Base-by-base conservation (phyloP, 2,113 vertebrate species). In the Pedetes capensis region DNA sequence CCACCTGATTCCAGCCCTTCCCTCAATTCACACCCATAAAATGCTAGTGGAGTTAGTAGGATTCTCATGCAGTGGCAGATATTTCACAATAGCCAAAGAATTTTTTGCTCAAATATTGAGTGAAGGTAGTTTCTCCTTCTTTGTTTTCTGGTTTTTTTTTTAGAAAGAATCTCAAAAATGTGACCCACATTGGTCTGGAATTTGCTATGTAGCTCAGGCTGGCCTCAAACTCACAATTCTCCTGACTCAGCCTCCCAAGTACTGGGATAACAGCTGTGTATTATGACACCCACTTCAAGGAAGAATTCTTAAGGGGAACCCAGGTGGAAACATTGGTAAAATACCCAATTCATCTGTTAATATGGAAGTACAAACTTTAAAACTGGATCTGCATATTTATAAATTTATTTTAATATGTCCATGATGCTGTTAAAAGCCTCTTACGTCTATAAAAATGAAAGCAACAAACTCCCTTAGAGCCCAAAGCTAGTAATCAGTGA, bases 381-480 rank as follows among this genome's bases (percentile, higher is more conserved):
- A 95, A 93, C n/a, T 25, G 23, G 9, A 93, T 66, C 44, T 80
- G 17, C 75, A 7, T 75, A 59, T 80, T 89, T 61, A 87, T 42
- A 93, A 8, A 85, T 96, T 81, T 88, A 93, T 66, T 25, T 57
- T 8, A 79, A 37, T 42, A 85, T 82, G 89, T 84, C 95, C 27
- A 64, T 57, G 82, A 78, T 39, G 53, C 32, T 93, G 5, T 64
- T 96, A 6, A 84, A 92, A 85, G 34, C 53, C 14, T n/a, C 32
- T 95, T 93, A 87, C 51, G 75, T 94, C 71, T 83, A 74, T 42
- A 89, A 88, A 96, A 94, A 72, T 68, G 59, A 97, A 92, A 91
- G 34, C 23, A 71, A 85, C 7, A 87, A 85, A 76, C 4, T 2
- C 53, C 79, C 47, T 37, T 11, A 57, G 20, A 74, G 13, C 57